phyloP scores from a whole-genome alignment of 2,797 vertebrate genomes.

The Pteronotus mesoamericanus region DNA sequence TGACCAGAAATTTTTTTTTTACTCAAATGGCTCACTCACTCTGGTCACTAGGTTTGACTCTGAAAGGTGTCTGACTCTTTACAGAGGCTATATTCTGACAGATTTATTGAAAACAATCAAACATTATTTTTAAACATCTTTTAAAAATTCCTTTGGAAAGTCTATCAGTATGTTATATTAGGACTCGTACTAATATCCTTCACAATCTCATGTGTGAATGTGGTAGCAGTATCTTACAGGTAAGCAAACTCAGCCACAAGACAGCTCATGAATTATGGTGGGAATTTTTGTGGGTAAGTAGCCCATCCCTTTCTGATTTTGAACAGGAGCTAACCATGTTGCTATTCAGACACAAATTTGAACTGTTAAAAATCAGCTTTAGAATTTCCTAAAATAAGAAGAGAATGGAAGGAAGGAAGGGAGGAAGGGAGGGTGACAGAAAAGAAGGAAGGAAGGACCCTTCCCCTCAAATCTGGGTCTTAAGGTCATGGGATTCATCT shows the following conservation, averaged over 20 bases:
- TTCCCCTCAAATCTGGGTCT: neutral
- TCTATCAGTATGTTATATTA: neutral
- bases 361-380: slow-evolving; percentile 20
- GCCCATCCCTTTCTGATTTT: neutral
- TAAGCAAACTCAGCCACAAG: neutral
- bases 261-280: neutral
- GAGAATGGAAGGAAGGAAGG: neutral
- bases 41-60: neutral
- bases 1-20: neutral
- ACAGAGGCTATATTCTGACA: neutral
- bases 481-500: neutral
- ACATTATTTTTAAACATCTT: slow-evolving; percentile 22
- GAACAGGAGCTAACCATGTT: neutral
- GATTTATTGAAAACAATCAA: slow-evolving; percentile 10
- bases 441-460: neutral
- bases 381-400: slow-evolving; percentile 28
- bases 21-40: neutral
- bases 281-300: neutral
- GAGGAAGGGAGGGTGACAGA: neutral
- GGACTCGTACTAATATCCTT: neutral
- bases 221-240: neutral
- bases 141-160: neutral
- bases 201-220: neutral
- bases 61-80: neutral
- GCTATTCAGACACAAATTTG: neutral